A percentile compares a stretch with the other conserved stretches of the same genome.
phyloP scores from a whole-genome alignment of 2,888 invertebrate species.

The Cyclophora albipunctata region DNA sequence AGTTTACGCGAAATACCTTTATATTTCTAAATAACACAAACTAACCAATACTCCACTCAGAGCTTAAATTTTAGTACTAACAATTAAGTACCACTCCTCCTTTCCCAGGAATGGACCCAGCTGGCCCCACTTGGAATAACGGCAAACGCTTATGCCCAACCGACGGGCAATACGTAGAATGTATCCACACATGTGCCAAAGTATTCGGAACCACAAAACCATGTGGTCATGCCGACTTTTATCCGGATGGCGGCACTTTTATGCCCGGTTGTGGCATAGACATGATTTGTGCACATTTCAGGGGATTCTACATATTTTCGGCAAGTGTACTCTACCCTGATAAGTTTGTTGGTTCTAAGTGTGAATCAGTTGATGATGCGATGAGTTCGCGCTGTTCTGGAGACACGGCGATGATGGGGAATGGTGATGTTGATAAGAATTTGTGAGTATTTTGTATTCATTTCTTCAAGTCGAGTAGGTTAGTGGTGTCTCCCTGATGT shows the following conservation, averaged over 20 bases:
- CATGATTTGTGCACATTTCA: not conserved
- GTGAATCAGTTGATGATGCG: not conserved
- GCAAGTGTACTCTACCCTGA: not conserved
- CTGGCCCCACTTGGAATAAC: conserved; percentile 7
- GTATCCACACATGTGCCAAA: conserved; percentile 9
- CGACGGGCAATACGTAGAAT: conserved; percentile 11
- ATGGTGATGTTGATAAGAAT: not conserved
- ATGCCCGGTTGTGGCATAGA: conserved; percentile 2
- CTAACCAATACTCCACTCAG: no score
- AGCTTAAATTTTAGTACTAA: no score
- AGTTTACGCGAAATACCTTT: no score
- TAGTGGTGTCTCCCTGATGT: no score
- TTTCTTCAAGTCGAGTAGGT: not conserved
- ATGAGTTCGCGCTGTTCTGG: not conserved
- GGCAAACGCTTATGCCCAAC: not conserved
- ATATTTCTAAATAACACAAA: no score
- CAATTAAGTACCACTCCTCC: no score
- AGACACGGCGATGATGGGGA: not conserved
- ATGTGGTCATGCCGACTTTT: conserved; percentile 9
- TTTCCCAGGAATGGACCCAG: conserved; percentile 5
- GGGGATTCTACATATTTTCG: not conserved
- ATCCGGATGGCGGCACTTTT: conserved; percentile 7
- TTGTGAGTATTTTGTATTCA: not conserved
- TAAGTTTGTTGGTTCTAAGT: not conserved
- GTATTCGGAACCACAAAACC: conserved; percentile 1